Conservation (phyloP, 2,797 vertebrate genomes). For the Cossypha dichroa region DNA sequence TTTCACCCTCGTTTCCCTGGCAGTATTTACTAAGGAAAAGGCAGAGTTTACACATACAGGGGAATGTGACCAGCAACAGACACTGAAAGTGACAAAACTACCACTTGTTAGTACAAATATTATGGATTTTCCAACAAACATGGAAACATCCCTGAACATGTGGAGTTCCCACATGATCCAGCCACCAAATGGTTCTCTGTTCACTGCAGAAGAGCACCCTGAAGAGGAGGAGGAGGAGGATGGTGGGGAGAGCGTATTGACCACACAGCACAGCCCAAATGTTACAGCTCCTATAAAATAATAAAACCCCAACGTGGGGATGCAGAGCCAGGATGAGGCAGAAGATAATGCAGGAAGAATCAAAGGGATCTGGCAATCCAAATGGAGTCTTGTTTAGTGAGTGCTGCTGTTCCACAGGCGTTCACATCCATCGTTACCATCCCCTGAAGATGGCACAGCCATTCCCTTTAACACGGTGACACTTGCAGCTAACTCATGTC, state of each 20-base stretch:
- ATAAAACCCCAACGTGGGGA: not conserved
- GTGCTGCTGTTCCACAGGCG: rapidly evolving
- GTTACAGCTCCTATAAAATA: constrained; percentile 18
- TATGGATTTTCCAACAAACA: not conserved
- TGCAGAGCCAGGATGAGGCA: not conserved
- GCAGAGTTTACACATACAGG: not conserved
- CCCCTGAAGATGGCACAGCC: rapidly evolving
- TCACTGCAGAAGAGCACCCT: not conserved
- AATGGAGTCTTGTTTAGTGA: not conserved
- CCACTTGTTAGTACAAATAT: not conserved
- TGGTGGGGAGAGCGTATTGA: rapidly evolving
- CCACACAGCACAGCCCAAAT: rapidly evolving
- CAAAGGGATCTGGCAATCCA: not conserved
- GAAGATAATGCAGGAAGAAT: not conserved
- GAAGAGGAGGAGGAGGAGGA: not conserved
- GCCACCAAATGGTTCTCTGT: not conserved
- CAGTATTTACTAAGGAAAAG: not conserved
- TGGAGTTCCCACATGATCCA: not conserved
- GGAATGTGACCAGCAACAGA: not conserved
- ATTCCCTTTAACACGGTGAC: not conserved
- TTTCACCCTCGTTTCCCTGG: not conserved
- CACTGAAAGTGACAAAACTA: rapidly evolving
- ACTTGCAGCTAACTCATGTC: not conserved
- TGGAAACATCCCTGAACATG: not conserved
- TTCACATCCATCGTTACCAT: not conserved